These are phyloP conservation scores for Rhegmatorhina hoffmannsi DNA, from an alignment of 2,113 vertebrate species.

Conservation along the genomic window DNA sequence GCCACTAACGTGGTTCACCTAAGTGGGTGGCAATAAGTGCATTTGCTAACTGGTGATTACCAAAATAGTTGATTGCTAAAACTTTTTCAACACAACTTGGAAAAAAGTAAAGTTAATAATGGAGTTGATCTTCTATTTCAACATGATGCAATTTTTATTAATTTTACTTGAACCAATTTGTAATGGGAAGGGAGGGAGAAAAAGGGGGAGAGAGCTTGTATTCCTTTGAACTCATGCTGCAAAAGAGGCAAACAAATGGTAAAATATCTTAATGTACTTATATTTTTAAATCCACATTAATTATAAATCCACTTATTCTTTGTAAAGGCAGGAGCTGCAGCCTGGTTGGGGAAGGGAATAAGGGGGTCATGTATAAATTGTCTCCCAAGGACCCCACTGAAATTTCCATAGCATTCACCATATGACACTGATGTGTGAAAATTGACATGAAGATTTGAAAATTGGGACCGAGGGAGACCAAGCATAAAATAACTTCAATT, in stretches of 20 bases:
- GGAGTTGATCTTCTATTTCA: slow-evolving; percentile 65
- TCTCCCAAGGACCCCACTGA: slow-evolving; percentile 79
- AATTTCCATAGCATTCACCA: slow-evolving; percentile 85
- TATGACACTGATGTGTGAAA: slow-evolving; percentile 98
- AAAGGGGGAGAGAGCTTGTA: background rate
- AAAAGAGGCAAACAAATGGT: slow-evolving; percentile 16
- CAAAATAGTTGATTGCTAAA: slow-evolving; percentile 76
- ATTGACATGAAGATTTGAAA: slow-evolving; percentile 99
- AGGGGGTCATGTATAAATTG: slow-evolving; percentile 76
- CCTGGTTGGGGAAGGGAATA: slow-evolving; percentile 21
- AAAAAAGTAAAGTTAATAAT: slow-evolving; percentile 63
- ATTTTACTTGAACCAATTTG: slow-evolving; percentile 62
- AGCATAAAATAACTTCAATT: slow-evolving; percentile 99
- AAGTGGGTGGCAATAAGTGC: slow-evolving; percentile 49
- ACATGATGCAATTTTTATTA: slow-evolving; percentile 65
- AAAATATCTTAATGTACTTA: slow-evolving; percentile 30
- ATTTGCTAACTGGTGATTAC: slow-evolving; percentile 71
- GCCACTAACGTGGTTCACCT: slow-evolving; percentile 57
- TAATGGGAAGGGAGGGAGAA: background rate
- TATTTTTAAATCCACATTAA: slow-evolving; percentile 78
- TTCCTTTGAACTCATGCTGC: slow-evolving; percentile 39
- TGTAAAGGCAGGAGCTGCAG: slow-evolving; percentile 61
- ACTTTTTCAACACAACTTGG: slow-evolving; percentile 56
- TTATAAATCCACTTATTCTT: slow-evolving; percentile 76
- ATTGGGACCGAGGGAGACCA: slow-evolving; percentile 95